phyloP scores from a whole-genome alignment of 1,140 invertebrate species.

The Bombus sylvicola region DNA sequence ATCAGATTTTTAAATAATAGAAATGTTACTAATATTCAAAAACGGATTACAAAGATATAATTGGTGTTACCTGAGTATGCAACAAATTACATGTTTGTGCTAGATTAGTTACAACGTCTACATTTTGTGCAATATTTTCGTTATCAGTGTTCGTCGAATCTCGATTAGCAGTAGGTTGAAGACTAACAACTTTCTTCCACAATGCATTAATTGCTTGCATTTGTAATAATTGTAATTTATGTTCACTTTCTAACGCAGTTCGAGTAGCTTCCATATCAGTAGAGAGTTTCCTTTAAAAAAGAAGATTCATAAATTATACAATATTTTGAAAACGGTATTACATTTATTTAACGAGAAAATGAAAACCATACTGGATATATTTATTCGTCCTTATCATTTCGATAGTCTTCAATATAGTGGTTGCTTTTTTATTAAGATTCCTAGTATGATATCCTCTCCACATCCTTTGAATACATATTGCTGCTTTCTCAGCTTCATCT shows the following conservation, averaged over 20 bases:
- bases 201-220: slow-evolving; percentile 95
- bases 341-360: neutral
- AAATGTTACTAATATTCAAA: neutral
- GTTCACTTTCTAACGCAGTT: slow-evolving; percentile 91
- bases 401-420: slow-evolving; percentile 89
- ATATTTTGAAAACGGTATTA: slow-evolving; percentile 3
- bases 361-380: slow-evolving; percentile 90
- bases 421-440: slow-evolving; percentile 89
- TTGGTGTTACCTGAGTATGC: slow-evolving; percentile 73
- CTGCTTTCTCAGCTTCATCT: slow-evolving; percentile 84
- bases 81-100: slow-evolving; percentile 83
- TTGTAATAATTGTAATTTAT: slow-evolving; percentile 92
- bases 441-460: slow-evolving; percentile 94
- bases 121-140: slow-evolving; percentile 78
- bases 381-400: slow-evolving; percentile 91
- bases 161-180: slow-evolving; percentile 82
- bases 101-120: slow-evolving; percentile 83
- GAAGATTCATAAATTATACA: slow-evolving; percentile 19
- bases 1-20: neutral
- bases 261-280: slow-evolving; percentile 92
- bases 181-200: slow-evolving; percentile 93
- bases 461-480: slow-evolving; percentile 92
- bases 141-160: slow-evolving; percentile 63
- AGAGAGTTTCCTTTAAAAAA: slow-evolving; percentile 86
- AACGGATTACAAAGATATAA: neutral